Evolutionary conservation across 2,113 vertebrate genomes (phyloP), one percentile per base, ranked within the genome.

Genomic region (Terrapene triunguis): DNA sequence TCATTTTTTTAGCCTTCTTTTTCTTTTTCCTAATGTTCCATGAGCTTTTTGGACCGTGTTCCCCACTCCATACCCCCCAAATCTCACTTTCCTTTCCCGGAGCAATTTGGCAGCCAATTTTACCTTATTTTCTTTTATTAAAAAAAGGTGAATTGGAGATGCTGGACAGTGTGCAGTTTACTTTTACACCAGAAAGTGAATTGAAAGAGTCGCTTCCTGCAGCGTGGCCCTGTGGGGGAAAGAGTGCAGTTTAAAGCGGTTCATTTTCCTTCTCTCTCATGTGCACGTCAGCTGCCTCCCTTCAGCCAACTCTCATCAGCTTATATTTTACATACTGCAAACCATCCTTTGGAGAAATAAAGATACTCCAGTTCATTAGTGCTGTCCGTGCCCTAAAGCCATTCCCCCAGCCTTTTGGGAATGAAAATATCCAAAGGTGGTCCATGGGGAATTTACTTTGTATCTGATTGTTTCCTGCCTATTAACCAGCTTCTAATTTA

Each of bases 1-100:
- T 11, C 4, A 35, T 51, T 4, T 38, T 11, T 8, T 29, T 1
- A 29, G 12, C 25, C 8, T 3, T 0, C 50, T 10, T 35, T 2
- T 19, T 19, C 32, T 25, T 42, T 32, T 3, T 1, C 1, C 11
- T 12, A 13, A 12, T 2, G 17, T 12, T 54, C 79, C n/a, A 32
- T 47, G 10, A 27, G 59, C 32, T 89, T 53, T 4, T 79, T 19
- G 24, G 91, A 59, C 13, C 12, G 0, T 10, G 78, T 65, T 95
- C 21, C 83, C 38, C 22, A 95, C 22, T 35, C n/a, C 59, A 57
- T 35, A 14, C 10, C n/a, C 22, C n/a, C 48, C 50, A 38, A 7
- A 35, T 27, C 32, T 32, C 59, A 62, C 11, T 85, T 80, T 48
- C 32, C 14, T 80, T 69, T 53, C n/a, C 32, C 6, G 38, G 62